Base-by-base conservation (phyloP, 2,888 invertebrate species). In the Protula sp. region DNA sequence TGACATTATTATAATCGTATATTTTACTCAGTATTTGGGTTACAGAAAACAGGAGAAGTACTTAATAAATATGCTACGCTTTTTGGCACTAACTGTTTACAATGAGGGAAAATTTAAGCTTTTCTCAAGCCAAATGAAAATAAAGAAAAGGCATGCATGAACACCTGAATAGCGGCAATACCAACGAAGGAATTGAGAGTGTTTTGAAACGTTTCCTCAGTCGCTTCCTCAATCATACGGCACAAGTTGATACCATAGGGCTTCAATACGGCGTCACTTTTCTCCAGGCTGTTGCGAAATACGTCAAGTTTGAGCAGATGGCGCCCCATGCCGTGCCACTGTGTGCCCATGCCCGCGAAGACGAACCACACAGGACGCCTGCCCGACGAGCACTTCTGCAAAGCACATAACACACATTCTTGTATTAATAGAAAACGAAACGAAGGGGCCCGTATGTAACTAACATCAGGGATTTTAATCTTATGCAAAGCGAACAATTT, bases 281-380 rank as follows among this genome's bases (percentile, higher is more conserved):
- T 87, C 67, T 86, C 84, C 68, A 98, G 87, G 60, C 91, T 89
- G 58, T 87, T 85, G 65, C 87, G 87, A 83, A 97, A 97, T 1
- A 85, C 83, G 57, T 92, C 91, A 65, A 98, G 84, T 64, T 85
- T 82, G 87, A 97, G 88, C 68, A 99, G 85, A 61, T 89, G 86
- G 75, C 88, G 88, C 19, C 89, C 95, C 97, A 98, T 98, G 72
- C 92, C 93, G 54, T 90, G 86, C 97, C 97, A 98, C 83, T 98
- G 98, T 48, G 92, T 89, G 19, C 98, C 98, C 98, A 99, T 98
- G 62, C 99, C 99, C 52, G 94, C 90, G 83, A 94, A 70, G 65
- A 98, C 87, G 82, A 87, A 98, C 92, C 95, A 98, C 58, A 97
- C 83, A 0, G 95, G 93, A 19, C 91, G 86, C 65, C 86, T 85